Conservation (phyloP, 2,113 vertebrate genomes). For the Cathartes aura region DNA sequence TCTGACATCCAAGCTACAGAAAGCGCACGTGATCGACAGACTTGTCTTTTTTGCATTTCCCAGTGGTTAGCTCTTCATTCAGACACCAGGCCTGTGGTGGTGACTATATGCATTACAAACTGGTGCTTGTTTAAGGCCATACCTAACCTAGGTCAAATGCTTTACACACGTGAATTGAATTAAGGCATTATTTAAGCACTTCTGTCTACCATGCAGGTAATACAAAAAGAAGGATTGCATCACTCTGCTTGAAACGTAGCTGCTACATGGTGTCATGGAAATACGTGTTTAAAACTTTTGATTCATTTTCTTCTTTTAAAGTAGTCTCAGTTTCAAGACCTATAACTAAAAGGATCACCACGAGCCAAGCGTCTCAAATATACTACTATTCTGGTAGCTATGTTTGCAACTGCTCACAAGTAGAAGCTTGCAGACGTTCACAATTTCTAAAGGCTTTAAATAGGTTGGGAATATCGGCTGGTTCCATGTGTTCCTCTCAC, state of each 20-base stretch:
- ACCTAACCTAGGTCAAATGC: neutral
- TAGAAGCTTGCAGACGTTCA: neutral
- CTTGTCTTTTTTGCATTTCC: neutral
- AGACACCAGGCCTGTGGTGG: neutral
- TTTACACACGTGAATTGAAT: neutral
- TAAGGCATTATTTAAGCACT: neutral
- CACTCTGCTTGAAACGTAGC: neutral
- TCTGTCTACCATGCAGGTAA: neutral
- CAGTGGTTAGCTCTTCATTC: neutral
- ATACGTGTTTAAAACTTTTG: neutral
- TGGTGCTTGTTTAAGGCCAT: neutral
- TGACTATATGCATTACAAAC: neutral
- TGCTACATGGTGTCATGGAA: neutral
- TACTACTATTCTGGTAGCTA: neutral
- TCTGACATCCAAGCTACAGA: neutral
- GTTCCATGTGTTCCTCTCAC: neutral
- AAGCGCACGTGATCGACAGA: fast-evolving
- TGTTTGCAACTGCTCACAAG: neutral
- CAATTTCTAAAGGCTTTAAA: neutral
- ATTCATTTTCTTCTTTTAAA: neutral
- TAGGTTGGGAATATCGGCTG: neutral
- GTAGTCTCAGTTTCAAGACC: neutral
- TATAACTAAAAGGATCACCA: neutral
- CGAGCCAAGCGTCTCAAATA: fast-evolving
- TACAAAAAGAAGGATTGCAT: neutral